phyloP scores from a whole-genome alignment of 2,797 vertebrate genomes.

The Lacerta bilineata region DNA sequence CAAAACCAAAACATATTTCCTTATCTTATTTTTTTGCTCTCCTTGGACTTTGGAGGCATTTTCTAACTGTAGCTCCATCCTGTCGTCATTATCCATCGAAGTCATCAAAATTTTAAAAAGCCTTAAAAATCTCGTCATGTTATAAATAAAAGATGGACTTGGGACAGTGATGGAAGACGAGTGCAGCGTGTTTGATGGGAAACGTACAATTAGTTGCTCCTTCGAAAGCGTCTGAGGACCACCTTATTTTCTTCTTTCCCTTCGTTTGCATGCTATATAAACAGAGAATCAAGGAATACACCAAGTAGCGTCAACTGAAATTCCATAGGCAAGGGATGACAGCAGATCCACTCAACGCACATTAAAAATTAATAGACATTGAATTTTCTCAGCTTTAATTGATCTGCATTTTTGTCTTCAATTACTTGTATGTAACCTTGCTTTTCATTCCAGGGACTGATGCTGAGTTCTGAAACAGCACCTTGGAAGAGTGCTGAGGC shows the following conservation, averaged over 20 bases:
- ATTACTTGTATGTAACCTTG: conserved; percentile 28
- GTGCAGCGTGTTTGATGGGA: conserved; percentile 56
- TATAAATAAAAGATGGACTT: conserved; percentile 75
- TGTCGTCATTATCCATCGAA: conserved; percentile 74
- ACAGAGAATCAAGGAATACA: conserved; percentile 61
- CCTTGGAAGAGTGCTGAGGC: background rate
- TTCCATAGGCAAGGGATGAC: conserved; percentile 50
- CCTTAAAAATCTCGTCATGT: conserved; percentile 70
- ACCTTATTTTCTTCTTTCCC: conserved; percentile 58
- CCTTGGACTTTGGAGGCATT: conserved; percentile 29
- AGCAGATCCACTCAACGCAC: conserved; percentile 57
- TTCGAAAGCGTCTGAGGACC: conserved; percentile 42
- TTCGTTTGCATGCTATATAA: conserved; percentile 50
- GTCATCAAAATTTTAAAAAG: conserved; percentile 78
- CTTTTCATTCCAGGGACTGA: conserved; percentile 39
- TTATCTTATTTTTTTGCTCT: background rate
- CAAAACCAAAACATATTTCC: conserved; percentile 33
- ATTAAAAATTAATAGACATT: conserved; percentile 65
- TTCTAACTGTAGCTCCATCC: conserved; percentile 47
- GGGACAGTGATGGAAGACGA: conserved; percentile 70
- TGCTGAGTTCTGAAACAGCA: conserved; percentile 27
- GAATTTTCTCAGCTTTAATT: conserved; percentile 58
- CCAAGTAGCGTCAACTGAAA: conserved; percentile 53
- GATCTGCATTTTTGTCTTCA: conserved; percentile 48
- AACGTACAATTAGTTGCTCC: conserved; percentile 58